Evolutionary conservation across 2,113 vertebrate species (phyloP).

Genomic region (Grammomys dolichurus): DNA sequence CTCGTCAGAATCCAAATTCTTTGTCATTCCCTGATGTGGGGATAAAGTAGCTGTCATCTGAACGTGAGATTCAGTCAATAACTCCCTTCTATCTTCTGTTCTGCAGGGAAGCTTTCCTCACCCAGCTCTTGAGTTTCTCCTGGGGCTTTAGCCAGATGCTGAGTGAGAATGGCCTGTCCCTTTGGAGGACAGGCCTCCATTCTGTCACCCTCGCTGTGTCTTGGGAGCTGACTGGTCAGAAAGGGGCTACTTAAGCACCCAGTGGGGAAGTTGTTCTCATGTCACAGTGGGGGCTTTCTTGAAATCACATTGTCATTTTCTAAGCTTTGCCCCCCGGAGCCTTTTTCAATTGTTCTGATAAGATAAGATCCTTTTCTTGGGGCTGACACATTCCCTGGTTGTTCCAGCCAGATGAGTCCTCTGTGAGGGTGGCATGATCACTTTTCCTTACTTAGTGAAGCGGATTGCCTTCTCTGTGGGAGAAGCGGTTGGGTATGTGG

Average conservation of each 20-base stretch:
- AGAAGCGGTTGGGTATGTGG: not conserved
- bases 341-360: slow-evolving; percentile 51
- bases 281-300: slow-evolving; percentile 11
- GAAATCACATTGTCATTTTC: slow-evolving; percentile 26
- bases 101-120: not conserved
- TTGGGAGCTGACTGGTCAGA: not conserved
- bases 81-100: not conserved
- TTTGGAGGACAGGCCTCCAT: not conserved
- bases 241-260: not conserved
- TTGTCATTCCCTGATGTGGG: not conserved
- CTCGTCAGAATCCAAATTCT: slow-evolving; percentile 22
- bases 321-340: not conserved
- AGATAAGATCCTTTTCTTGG: slow-evolving; percentile 3
- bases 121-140: not conserved
- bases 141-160: not conserved
- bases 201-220: not conserved
- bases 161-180: slow-evolving; percentile 18
- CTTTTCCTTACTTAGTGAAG: slow-evolving; percentile 3
- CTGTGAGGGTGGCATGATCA: not conserved
- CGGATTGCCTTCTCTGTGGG: not conserved
- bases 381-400: not conserved
- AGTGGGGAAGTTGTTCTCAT: not conserved
- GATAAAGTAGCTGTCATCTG: slow-evolving; percentile 49
- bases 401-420: slow-evolving; percentile 30
- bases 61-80: slow-evolving; percentile 16